phyloP scores from a whole-genome alignment of 2,888 invertebrate genomes.

The Cantharis rustica region DNA sequence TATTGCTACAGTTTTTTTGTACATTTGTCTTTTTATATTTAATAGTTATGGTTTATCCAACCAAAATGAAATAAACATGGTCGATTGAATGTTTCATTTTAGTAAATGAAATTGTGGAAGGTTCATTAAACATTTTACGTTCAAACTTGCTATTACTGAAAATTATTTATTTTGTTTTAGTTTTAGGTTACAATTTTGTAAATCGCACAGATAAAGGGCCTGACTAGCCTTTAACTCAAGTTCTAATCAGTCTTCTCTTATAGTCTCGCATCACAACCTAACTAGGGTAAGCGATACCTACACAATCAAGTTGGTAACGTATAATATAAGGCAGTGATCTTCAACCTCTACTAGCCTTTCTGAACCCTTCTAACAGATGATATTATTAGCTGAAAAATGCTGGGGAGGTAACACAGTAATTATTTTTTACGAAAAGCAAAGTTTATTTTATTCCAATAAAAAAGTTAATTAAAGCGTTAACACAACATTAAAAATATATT shows the following conservation, averaged over 20 bases:
- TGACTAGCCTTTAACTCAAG: background rate
- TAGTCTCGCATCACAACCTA: background rate
- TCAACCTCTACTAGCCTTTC: background rate
- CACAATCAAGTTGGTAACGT: background rate
- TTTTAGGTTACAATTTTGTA: too few relatives aligned
- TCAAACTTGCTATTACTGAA: background rate
- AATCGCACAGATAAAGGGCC: background rate
- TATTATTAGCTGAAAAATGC: background rate
- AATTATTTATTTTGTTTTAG: background rate
- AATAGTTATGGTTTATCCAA: background rate
- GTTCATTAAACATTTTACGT: background rate
- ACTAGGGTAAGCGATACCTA: background rate
- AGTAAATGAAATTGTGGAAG: background rate
- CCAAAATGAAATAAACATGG: background rate
- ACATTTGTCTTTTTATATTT: background rate
- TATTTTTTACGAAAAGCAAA: too few relatives aligned
- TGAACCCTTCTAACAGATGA: background rate
- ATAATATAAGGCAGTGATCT: background rate
- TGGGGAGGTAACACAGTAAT: background rate
- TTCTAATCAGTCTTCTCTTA: background rate
- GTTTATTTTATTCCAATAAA: too few relatives aligned
- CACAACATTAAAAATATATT: too few relatives aligned
- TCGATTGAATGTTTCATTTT: background rate
- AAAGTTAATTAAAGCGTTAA: too few relatives aligned
- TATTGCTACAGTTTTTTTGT: background rate